These are phyloP conservation scores for Suncus etruscus DNA, from an alignment of 2,113 vertebrate genomes.

Conservation along the genomic window DNA sequence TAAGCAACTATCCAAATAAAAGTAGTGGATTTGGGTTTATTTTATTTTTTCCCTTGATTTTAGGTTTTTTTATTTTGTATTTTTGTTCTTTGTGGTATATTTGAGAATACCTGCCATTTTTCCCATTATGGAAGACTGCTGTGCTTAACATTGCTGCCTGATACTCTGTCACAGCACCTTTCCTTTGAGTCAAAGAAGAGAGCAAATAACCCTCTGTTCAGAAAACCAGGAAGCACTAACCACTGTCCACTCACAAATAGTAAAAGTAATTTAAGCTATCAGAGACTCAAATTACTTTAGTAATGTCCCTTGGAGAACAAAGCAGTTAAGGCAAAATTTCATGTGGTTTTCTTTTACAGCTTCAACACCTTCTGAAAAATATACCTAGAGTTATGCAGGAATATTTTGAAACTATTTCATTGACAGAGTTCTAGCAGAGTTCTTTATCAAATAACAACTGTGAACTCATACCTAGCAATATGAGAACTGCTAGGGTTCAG, in stretches of 20 bases:
- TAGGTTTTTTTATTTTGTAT: not conserved
- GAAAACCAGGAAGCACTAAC: conserved; percentile 48
- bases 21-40: not conserved
- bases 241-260: conserved; percentile 45
- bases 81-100: conserved; percentile 59
- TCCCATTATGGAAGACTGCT: conserved; percentile 63
- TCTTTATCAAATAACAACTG: conserved; percentile 60
- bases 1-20: conserved; percentile 53
- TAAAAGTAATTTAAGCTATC: conserved; percentile 66
- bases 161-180: conserved; percentile 67
- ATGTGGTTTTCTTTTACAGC: conserved; percentile 66
- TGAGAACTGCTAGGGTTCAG: not conserved
- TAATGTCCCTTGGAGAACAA: conserved; percentile 51
- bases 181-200: conserved; percentile 63
- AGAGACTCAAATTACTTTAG: conserved; percentile 34
- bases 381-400: conserved; percentile 51
- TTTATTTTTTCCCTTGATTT: not conserved
- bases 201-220: conserved; percentile 67
- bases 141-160: conserved; percentile 46
- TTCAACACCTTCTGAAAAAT: conserved; percentile 58
- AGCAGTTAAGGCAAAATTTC: conserved; percentile 59
- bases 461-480: not conserved
- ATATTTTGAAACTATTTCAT: conserved; percentile 52
- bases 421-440: conserved; percentile 35
- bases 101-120: conserved; percentile 62